Conservation (phyloP, 2,797 vertebrate species). For the Tadarida brasiliensis region DNA sequence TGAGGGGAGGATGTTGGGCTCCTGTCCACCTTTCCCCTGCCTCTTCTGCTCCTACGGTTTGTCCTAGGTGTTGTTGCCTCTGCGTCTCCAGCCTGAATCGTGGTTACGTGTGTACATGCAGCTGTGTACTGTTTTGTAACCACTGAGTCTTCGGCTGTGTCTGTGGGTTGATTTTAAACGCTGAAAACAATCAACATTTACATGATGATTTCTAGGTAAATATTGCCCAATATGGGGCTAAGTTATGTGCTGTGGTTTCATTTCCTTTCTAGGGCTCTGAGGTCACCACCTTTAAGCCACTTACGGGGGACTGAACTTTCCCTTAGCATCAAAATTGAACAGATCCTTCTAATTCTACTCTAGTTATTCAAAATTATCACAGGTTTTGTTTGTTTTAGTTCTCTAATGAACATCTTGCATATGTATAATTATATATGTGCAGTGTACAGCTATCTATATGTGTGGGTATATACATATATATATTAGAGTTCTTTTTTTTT, state of each 20-base stretch:
- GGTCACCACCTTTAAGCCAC: conserved; percentile 68
- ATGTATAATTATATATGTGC: not conserved
- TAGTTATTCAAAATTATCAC: not conserved
- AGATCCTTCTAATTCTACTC: not conserved
- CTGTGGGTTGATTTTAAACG: conserved; percentile 49
- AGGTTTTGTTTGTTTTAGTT: conserved; percentile 51
- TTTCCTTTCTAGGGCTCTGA: conserved; percentile 71
- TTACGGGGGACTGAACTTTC: conserved; percentile 63
- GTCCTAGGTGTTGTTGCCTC: not conserved
- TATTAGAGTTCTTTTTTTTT: not conserved
- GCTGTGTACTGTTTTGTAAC: not conserved
- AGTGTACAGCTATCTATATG: not conserved
- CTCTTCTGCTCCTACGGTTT: not conserved
- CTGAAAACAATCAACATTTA: conserved; percentile 49
- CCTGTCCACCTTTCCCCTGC: not conserved
- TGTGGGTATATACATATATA: not conserved
- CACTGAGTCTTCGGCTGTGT: not conserved
- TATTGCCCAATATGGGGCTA: conserved; percentile 32
- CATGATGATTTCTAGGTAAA: conserved; percentile 74
- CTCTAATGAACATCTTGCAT: not conserved
- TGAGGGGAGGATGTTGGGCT: not conserved
- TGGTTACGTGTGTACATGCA: not conserved
- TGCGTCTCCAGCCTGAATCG: not conserved
- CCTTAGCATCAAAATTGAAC: not conserved
- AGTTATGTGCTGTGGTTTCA: conserved; percentile 56